These are phyloP conservation scores for Xiphorhynchus erythropygius DNA, from an alignment of 2,797 vertebrate species.

Conservation along the genomic window DNA sequence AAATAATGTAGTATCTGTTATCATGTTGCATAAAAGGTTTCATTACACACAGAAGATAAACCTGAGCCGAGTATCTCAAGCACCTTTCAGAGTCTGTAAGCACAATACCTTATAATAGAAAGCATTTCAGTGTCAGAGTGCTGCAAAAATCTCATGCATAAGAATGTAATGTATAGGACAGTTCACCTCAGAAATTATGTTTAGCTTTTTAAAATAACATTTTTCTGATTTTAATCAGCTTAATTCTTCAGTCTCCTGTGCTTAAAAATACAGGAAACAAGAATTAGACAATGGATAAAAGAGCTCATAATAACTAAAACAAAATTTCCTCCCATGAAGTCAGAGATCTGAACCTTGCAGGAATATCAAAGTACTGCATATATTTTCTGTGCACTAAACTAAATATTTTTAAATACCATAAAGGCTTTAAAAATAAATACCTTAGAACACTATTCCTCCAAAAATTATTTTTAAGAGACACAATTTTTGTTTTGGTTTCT, in stretches of 20 bases:
- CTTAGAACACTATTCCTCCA: background rate
- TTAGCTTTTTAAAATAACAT: background rate
- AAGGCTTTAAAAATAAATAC: constrained; percentile 45
- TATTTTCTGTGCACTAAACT: constrained; percentile 34
- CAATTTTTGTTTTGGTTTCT: background rate
- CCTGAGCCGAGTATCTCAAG: background rate
- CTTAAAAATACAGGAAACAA: constrained; percentile 52
- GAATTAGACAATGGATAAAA: constrained; percentile 58
- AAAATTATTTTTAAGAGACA: background rate
- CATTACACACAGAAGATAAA: background rate
- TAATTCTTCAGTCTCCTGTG: background rate
- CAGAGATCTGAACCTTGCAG: background rate
- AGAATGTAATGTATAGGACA: background rate
- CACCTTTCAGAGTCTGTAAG: background rate
- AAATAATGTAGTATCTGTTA: background rate
- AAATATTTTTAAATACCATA: constrained; percentile 30
- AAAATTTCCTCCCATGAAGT: constrained; percentile 29
- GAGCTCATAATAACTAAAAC: constrained; percentile 2
- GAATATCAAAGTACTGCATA: constrained; percentile 34
- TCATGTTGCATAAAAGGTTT: background rate
- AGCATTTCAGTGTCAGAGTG: background rate
- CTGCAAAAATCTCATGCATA: background rate
- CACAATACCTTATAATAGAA: background rate
- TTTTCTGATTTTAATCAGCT: constrained; percentile 10
- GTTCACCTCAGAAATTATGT: background rate